Conservation (phyloP, 2,113 vertebrate genomes). For the Morone chrysops region DNA sequence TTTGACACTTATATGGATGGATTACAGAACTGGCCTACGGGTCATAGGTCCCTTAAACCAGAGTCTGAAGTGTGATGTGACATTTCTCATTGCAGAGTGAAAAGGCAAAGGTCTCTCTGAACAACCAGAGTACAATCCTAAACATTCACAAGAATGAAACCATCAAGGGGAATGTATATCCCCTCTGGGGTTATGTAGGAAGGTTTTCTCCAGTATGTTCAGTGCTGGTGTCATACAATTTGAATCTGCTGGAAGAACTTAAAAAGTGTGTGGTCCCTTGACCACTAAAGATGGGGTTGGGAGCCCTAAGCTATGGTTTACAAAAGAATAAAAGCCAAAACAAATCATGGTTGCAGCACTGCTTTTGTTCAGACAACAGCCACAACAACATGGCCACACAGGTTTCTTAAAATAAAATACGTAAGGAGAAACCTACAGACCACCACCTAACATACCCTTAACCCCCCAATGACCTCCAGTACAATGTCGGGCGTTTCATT, state of each 20-base stretch:
- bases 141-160: neutral
- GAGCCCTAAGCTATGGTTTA: neutral
- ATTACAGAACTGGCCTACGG: neutral
- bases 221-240: neutral
- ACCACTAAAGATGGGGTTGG: conserved; percentile 29
- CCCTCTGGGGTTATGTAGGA: neutral
- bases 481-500: neutral
- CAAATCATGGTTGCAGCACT: neutral
- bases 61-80: neutral
- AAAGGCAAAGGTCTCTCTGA: neutral
- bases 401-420: conserved; percentile 1
- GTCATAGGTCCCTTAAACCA: neutral
- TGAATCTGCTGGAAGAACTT: conserved; percentile 17
- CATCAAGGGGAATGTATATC: conserved; percentile 12
- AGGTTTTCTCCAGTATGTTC: neutral
- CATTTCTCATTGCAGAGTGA: neutral
- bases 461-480: neutral
- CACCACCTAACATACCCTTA: neutral
- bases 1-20: neutral
- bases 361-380: neutral
- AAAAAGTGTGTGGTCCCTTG: conserved; percentile 39
- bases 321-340: neutral
- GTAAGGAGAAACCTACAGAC: neutral
- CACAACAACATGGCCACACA: conserved; percentile 18
- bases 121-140: neutral